Conservation (phyloP, 1,140 invertebrate species). For the Drosophila lacteicornis region DNA sequence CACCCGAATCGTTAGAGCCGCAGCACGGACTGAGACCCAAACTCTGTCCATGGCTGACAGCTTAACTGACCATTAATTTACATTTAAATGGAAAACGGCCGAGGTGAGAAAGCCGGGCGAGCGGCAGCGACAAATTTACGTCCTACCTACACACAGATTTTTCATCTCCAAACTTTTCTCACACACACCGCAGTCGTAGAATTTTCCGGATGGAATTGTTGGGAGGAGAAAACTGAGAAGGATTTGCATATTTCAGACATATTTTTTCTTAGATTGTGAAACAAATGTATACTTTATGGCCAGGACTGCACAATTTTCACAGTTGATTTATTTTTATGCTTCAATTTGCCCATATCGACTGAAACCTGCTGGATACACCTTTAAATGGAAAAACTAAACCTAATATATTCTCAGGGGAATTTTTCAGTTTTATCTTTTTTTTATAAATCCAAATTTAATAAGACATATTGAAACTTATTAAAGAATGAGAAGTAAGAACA, state of each 20-base stretch:
- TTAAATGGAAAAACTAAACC: neutral
- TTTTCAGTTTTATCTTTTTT: no score
- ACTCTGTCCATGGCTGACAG: constrained; percentile 62
- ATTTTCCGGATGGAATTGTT: constrained; percentile 31
- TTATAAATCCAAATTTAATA: no score
- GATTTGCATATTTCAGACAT: constrained; percentile 76
- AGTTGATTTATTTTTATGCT: constrained; percentile 70
- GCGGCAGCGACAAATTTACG: constrained; percentile 26
- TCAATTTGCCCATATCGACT: neutral
- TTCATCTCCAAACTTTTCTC: constrained; percentile 47
- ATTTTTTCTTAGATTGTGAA: constrained; percentile 69
- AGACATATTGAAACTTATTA: neutral
- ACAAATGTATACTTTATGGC: constrained; percentile 70
- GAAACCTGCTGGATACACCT: neutral
- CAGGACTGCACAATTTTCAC: constrained; percentile 57
- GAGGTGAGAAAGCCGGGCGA: constrained; percentile 43
- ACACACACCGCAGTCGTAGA: constrained; percentile 24
- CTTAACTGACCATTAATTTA: constrained; percentile 82
- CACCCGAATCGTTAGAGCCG: constrained; percentile 44
- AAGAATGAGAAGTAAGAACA: neutral
- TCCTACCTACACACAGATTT: constrained; percentile 34
- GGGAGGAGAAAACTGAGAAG: constrained; percentile 12
- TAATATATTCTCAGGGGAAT: neutral
- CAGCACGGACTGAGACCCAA: constrained; percentile 42
- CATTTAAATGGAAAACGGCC: constrained; percentile 69